Conservation (phyloP, 2,797 vertebrate species). For the Mormyrus hasselquistii region DNA sequence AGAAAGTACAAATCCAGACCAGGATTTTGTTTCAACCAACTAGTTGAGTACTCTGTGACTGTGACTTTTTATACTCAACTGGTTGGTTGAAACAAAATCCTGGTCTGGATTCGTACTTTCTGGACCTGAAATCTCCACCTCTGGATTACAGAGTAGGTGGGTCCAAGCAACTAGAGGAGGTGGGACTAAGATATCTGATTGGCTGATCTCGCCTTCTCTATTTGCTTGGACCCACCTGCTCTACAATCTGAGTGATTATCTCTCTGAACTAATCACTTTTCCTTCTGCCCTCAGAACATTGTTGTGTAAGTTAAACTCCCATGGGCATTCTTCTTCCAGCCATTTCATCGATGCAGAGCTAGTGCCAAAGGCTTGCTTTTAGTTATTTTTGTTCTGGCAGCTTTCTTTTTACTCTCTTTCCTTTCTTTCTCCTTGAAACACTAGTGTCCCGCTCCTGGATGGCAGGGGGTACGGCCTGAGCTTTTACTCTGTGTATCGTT, state of each 20-base stretch:
- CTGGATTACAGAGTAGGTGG: background rate
- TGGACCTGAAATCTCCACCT: no score
- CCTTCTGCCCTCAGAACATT: background rate
- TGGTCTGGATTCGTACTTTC: no score
- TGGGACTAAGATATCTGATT: background rate
- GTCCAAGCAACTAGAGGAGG: background rate
- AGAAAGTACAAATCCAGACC: no score
- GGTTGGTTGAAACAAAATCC: no score
- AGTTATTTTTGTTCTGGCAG: constrained; percentile 26
- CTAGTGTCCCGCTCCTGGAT: constrained; percentile 73
- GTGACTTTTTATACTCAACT: no score
- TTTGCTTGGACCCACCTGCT: background rate
- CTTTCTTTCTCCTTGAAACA: constrained; percentile 47
- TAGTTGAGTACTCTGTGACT: no score
- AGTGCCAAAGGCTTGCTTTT: background rate
- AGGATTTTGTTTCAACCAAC: no score
- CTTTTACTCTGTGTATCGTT: constrained; percentile 54
- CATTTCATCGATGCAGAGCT: background rate
- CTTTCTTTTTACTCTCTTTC: constrained; percentile 11
- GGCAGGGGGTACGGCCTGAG: constrained; percentile 72
- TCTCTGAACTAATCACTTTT: background rate
- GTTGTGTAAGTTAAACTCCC: background rate
- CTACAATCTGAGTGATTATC: background rate
- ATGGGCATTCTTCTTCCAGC: background rate
- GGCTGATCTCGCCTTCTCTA: background rate